Evolutionary conservation across 2,888 invertebrate genomes (phyloP), one percentile per base, ranked within the genome.

Genomic region (Phalera bucephala): DNA sequence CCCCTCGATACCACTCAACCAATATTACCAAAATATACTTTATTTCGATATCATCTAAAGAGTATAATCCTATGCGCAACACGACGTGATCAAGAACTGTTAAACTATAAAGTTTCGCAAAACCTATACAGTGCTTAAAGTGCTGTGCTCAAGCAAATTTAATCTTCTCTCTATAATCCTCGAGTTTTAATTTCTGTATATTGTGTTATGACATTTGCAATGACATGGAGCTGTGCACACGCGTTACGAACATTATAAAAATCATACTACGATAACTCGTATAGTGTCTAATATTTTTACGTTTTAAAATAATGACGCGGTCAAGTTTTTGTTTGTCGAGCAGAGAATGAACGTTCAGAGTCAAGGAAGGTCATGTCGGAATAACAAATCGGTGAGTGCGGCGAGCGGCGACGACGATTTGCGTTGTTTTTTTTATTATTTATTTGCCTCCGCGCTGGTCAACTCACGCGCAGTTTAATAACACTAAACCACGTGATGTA

Each of bases 291-390:
- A 2, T 35, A 44, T 39, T n/a, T 41, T 40, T 43, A 62, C 43
- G 43, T 49, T 49, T 57, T 52, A 53, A 59, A 56, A 58, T 53
- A 58, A 63, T 52, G 46, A 45, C 40, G 44, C 37, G 44, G 53
- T 52, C 43, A 42, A 43, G 53, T 63, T 63, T 67, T 56, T 50
- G 52, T 50, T 35, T 40, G 33, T 39, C 42, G 51, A 51, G 46
- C 51, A 50, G 61, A 63, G 66, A 68, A 72, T 73, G 69, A 72
- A 53, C 64, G 62, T 51, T 66, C 56, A 63, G 65, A 76, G 76
- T 75, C 78, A 74, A 80, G 76, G 77, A 80, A 78, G 80, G 81
- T 80, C 80, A 80, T 63, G 52, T 65, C 65, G 63, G 69, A 75
- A 79, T 76, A 73, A 74, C 71, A 75, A 75, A 77, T 72, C 74